Conservation (phyloP, 2,888 invertebrate species). For the Hedya salicella region DNA sequence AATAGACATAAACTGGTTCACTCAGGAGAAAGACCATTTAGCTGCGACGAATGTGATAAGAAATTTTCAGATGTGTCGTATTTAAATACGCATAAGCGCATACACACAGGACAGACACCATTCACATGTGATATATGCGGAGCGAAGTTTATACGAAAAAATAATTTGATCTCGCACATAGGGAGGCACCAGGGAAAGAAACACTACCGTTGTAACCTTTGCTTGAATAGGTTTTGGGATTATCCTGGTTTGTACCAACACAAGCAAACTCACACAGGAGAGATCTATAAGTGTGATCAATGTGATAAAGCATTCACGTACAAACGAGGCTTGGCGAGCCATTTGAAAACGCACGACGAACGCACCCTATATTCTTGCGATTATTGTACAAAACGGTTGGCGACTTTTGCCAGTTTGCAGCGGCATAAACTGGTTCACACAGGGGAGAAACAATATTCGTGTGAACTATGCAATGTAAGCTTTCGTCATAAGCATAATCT, state of each 20-base stretch:
- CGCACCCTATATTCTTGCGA: conserved; percentile 4
- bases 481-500: background rate
- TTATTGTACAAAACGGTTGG: background rate
- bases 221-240: conserved; percentile 15
- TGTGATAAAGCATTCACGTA: conserved; percentile 9
- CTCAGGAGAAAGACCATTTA: background rate
- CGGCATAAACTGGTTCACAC: conserved; percentile 18
- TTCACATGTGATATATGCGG: conserved; percentile 17
- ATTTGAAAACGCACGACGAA: background rate
- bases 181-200: conserved; percentile 10
- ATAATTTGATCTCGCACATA: conserved; percentile 1
- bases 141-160: background rate
- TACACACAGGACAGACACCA: background rate
- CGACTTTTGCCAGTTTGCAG: background rate
- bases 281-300: conserved; percentile 3
- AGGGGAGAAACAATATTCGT: background rate
- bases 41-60: conserved; percentile 6
- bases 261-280: background rate
- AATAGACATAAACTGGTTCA: background rate
- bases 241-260: conserved; percentile 3
- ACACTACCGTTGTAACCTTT: conserved; percentile 17
- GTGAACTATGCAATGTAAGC: background rate
- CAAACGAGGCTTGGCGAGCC: background rate
- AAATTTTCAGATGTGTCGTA: background rate
- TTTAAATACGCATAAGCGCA: background rate